A percentile compares a stretch with the other conserved stretches of the same genome.
Conservation (phyloP, 2,113 vertebrate species). For the Bujurquina vittata region DNA sequence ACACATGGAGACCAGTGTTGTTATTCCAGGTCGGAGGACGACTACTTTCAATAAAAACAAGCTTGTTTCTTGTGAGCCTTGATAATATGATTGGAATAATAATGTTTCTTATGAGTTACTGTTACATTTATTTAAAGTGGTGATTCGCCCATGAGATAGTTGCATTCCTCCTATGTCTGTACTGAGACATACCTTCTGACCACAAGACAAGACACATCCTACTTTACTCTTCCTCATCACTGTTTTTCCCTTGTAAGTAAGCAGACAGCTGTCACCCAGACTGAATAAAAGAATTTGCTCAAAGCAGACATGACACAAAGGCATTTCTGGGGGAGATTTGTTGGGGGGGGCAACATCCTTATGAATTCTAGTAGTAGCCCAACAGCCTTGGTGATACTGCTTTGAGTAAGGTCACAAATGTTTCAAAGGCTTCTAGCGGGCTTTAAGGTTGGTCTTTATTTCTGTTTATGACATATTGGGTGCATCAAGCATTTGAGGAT, state of each 20-base stretch:
- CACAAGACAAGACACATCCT: background rate
- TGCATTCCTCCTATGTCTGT: background rate
- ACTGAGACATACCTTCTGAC: constrained; percentile 12
- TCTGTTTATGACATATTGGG: constrained; percentile 7
- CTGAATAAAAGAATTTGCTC: constrained; percentile 73
- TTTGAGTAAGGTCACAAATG: constrained; percentile 27
- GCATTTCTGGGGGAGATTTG: background rate
- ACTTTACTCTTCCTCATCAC: background rate
- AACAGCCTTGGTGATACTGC: constrained; percentile 10
- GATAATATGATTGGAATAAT: background rate
- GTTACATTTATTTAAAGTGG: background rate
- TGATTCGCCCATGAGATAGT: background rate
- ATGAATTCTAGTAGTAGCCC: constrained; percentile 15
- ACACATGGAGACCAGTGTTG: too few species aligned
- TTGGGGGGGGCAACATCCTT: constrained; percentile 31
- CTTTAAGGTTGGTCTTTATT: constrained; percentile 34
- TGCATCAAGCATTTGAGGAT: background rate
- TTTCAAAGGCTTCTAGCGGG: constrained; percentile 20
- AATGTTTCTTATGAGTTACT: too few species aligned
- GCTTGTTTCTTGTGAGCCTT: background rate
- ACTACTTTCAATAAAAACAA: too few species aligned
- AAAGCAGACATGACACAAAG: constrained; percentile 52
- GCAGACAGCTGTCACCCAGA: constrained; percentile 63
- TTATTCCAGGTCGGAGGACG: too few species aligned
- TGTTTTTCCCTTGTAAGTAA: constrained; percentile 38